These are phyloP conservation scores for Didymodactylos carnosus DNA, from an alignment of 2,888 invertebrate species.

Conservation along the genomic window DNA sequence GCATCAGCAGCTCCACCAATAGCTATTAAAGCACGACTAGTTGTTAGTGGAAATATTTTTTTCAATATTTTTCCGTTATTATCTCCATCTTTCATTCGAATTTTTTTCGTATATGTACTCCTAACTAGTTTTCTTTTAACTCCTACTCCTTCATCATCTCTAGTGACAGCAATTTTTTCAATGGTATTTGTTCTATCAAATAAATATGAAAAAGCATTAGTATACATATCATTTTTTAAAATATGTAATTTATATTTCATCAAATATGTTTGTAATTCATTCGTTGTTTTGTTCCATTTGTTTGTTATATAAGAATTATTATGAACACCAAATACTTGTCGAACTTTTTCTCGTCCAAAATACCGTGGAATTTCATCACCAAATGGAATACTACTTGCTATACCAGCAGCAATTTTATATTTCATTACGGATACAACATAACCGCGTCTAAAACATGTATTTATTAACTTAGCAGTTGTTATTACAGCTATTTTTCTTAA, in stretches of 20 bases:
- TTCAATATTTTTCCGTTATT: too few species aligned
- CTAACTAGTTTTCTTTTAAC: too few species aligned
- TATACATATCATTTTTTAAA: background rate
- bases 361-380: background rate
- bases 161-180: background rate
- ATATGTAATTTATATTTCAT: background rate
- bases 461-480: background rate
- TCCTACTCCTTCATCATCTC: too few species aligned
- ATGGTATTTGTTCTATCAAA: background rate
- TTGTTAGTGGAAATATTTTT: too few species aligned
- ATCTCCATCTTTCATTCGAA: too few species aligned
- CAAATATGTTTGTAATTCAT: background rate
- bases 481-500: background rate
- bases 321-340: background rate
- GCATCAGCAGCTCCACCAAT: background rate
- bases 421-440: background rate
- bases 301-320: background rate
- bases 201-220: background rate
- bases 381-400: background rate
- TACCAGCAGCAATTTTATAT: background rate
- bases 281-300: background rate
- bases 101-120: too few species aligned
- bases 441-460: background rate
- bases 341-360: background rate
- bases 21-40: background rate